Conservation (phyloP, 1,140 invertebrate species). For the Anastatus disparis region DNA sequence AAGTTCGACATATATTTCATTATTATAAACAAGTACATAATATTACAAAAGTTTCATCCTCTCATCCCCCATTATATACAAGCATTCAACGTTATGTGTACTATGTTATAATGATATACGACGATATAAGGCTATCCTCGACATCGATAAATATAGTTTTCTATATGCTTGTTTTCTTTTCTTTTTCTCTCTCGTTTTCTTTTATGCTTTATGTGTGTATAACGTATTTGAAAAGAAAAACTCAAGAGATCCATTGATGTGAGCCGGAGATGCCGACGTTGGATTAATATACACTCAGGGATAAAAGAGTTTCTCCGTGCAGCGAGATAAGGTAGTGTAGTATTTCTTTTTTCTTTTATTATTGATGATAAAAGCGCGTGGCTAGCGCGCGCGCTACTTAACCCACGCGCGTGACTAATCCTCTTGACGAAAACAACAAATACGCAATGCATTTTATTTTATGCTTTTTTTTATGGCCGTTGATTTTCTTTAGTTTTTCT, state of each 20-base stretch:
- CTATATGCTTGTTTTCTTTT: not conserved
- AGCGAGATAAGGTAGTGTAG: constrained; percentile 54
- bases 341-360: no score
- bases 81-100: not conserved
- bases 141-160: not conserved
- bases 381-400: constrained; percentile 49
- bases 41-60: no score
- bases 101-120: not conserved
- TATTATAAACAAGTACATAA: not conserved
- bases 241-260: constrained; percentile 16
- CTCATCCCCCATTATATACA: no score
- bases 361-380: constrained; percentile 51
- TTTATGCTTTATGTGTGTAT: no score
- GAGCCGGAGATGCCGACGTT: constrained; percentile 31
- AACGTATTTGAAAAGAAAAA: no score
- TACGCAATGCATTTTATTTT: no score
- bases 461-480: no score
- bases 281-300: constrained; percentile 50
- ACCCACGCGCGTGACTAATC: constrained; percentile 46
- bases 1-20: constrained; percentile 7
- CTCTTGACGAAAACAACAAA: constrained; percentile 5
- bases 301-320: constrained; percentile 52
- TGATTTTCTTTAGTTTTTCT: no score
- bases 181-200: no score
- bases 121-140: not conserved